A percentile compares a stretch with the other conserved stretches of the same genome.
phyloP scores from a whole-genome alignment of 2,888 invertebrate genomes.

The Empis stercorea region DNA sequence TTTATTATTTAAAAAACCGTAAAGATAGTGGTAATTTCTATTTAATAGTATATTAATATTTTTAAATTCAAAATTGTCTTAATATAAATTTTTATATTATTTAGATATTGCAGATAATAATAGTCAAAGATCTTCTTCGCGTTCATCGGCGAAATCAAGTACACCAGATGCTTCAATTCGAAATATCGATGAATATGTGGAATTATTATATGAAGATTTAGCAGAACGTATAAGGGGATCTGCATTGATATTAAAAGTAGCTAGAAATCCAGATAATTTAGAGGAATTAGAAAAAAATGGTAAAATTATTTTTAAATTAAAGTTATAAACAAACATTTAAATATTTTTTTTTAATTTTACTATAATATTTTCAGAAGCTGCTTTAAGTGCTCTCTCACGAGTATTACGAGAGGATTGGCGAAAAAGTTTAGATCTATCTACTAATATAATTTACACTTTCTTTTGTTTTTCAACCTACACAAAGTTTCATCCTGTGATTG shows the following conservation, averaged over 20 bases:
- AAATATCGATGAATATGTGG: slow-evolving; percentile 86
- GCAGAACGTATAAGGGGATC: slow-evolving; percentile 88
- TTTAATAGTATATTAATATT: too few species aligned
- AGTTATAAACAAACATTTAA: slow-evolving; percentile 1
- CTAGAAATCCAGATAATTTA: slow-evolving; percentile 87
- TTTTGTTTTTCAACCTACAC: slow-evolving; percentile 94
- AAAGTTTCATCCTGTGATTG: slow-evolving; percentile 86
- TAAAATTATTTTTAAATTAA: slow-evolving; percentile 31
- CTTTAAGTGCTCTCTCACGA: slow-evolving; percentile 87
- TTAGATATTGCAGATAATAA: slow-evolving; percentile 29
- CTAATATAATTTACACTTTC: slow-evolving; percentile 92
- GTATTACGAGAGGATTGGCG: slow-evolving; percentile 97
- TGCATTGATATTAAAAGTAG: slow-evolving; percentile 77
- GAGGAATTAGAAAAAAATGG: slow-evolving; percentile 89
- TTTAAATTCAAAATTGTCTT: neutral
- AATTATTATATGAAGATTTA: slow-evolving; percentile 89
- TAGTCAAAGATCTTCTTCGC: slow-evolving; percentile 22
- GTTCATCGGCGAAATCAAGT: slow-evolving; percentile 24
- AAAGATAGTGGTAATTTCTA: slow-evolving; percentile 37
- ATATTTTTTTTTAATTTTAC: slow-evolving; percentile 12
- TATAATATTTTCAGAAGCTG: slow-evolving; percentile 76
- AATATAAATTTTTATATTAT: neutral
- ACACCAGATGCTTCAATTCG: slow-evolving; percentile 59
- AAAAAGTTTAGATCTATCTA: slow-evolving; percentile 88
- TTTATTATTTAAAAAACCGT: slow-evolving; percentile 74